Evolutionary conservation across 2,113 vertebrate species (phyloP), one percentile per base, ranked within the genome.

Genomic region (Pardalotus punctatus): DNA sequence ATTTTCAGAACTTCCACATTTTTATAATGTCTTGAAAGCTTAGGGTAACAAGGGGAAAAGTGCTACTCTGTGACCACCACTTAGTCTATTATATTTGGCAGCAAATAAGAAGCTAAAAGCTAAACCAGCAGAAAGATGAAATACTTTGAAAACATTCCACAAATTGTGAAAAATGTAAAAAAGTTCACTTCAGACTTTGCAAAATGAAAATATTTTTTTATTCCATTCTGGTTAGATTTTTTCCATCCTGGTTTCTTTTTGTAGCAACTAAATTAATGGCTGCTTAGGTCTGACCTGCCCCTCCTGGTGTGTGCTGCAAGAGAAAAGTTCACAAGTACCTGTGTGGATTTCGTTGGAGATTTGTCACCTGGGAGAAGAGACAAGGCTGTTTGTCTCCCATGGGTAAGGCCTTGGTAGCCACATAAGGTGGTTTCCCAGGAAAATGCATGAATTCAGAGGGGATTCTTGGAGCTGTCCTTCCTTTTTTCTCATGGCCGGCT

Each of bases 1-100:
- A 81, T 96, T 65, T 89, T 36, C 61, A 76, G 62, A 82, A 79
- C 71, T 77, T 93, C 38, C 74, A 88, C 62, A 36, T 86, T 90
- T 96, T 90, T 66, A 66, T 70, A 71, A 85, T 18, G 35, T 93
- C 74, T 90, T 91, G 93, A 95, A 95, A 96, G 90, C 78, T 88
- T 14, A 80, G 38, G 19, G 22, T 66, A 93, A 93, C 57, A 80
- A 80, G 77, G 25, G 57, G 56, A 19, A 54, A 87, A 90, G 23
- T 72, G 50, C 81, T 95, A 56, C 70, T 36, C 57, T 72, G 14
- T 83, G 62, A 33, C 71, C 35, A 94, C 66, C 17, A 25, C n/a
- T 93, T 62, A 31, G 50, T 51, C 86, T 95, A 79, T 96, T 96
- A 21, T 45, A 77, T 80, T 86, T 96, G 93, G 93, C 95, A 94